phyloP scores from a whole-genome alignment of 2,888 invertebrate genomes.

The Dorcus hopei region DNA sequence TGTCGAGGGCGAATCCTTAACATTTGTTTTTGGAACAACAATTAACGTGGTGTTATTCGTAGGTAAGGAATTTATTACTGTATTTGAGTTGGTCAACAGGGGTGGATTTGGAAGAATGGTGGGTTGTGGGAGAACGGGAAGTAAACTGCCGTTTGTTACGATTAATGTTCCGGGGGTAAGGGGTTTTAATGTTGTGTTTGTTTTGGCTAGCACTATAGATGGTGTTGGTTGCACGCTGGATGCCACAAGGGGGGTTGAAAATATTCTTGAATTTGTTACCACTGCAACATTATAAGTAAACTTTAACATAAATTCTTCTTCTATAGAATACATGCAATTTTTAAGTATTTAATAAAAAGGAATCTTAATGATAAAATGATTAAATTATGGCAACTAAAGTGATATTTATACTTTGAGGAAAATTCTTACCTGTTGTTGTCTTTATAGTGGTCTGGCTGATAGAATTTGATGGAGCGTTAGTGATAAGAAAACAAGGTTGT shows the following conservation, averaged over 20 bases:
- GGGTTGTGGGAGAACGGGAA: constrained; percentile 40
- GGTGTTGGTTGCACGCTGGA: constrained; percentile 32
- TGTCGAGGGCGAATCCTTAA: constrained; percentile 18
- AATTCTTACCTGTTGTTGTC: constrained; percentile 17
- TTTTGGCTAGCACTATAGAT: constrained; percentile 20
- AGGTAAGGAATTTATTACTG: constrained; percentile 24
- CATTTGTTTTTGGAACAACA: constrained; percentile 18
- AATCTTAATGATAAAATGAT: no score
- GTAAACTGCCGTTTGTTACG: constrained; percentile 43
- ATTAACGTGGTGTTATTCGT: constrained; percentile 25
- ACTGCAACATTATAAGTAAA: constrained; percentile 23
- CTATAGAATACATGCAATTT: no score
- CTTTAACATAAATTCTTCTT: neutral
- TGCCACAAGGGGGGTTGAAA: constrained; percentile 38
- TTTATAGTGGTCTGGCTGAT: constrained; percentile 11
- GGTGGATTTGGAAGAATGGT: constrained; percentile 27
- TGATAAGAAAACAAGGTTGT: constrained; percentile 24
- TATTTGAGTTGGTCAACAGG: constrained; percentile 29
- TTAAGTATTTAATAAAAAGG: no score
- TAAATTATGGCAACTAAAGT: neutral
- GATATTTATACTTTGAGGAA: neutral
- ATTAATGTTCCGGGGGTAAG: constrained; percentile 46
- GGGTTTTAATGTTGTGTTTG: constrained; percentile 29
- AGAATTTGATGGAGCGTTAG: constrained; percentile 21
- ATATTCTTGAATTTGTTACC: constrained; percentile 36